Conservation (phyloP, 2,888 invertebrate genomes). For the Plagodis pulveraria region DNA sequence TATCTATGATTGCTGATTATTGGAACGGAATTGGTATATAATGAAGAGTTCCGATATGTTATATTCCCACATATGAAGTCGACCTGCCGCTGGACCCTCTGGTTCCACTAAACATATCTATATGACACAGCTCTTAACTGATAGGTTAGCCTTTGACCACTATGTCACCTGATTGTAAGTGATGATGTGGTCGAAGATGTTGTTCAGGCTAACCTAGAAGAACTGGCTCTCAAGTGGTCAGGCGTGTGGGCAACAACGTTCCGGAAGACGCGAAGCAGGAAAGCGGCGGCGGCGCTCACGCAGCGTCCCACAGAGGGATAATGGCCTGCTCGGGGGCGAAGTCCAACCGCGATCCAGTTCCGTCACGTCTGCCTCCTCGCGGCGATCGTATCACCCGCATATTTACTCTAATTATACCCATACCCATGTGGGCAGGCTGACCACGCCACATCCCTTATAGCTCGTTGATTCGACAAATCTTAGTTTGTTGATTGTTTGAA, state of each 20-base stretch:
- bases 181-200: too few relatives aligned
- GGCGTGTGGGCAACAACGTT: slow-evolving; percentile 13
- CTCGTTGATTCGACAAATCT: background rate
- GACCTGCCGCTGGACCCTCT: too few relatives aligned
- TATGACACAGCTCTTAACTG: too few relatives aligned
- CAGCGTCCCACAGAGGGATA: slow-evolving; percentile 61
- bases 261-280: slow-evolving; percentile 55
- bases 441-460: slow-evolving; percentile 9
- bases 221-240: background rate
- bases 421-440: slow-evolving; percentile 7
- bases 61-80: too few relatives aligned
- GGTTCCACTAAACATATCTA: too few relatives aligned
- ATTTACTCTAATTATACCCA: background rate
- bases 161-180: too few relatives aligned
- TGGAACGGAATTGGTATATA: too few relatives aligned
- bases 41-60: too few relatives aligned
- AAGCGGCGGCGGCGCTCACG: slow-evolving; percentile 48
- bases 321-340: slow-evolving; percentile 63
- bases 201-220: too few relatives aligned
- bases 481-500: too few relatives aligned
- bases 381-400: slow-evolving; percentile 10
- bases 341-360: slow-evolving; percentile 45
- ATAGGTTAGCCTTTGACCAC: too few relatives aligned
- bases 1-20: too few relatives aligned
- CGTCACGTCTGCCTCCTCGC: slow-evolving; percentile 13